phyloP scores from a whole-genome alignment of 2,888 invertebrate genomes.

The Apodemia mormo region DNA sequence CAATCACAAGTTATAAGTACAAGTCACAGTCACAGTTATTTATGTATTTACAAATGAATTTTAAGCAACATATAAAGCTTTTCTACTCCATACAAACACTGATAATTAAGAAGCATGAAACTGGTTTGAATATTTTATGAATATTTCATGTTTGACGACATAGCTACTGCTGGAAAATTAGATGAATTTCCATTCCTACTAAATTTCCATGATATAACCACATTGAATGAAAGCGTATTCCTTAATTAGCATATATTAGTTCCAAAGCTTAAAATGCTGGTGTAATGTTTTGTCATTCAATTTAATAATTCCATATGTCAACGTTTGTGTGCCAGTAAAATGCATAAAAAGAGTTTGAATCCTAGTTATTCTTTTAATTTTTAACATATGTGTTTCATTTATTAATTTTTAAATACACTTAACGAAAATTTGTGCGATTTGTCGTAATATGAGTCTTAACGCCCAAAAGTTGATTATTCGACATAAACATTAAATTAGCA shows the following conservation, averaged over 20 bases:
- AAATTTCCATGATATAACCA: slow-evolving; percentile 53
- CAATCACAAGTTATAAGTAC: no score
- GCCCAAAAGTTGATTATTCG: no score
- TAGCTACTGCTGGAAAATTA: slow-evolving; percentile 72
- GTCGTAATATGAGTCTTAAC: no score
- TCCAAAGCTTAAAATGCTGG: slow-evolving; percentile 3
- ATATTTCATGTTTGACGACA: slow-evolving; percentile 77
- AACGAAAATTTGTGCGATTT: no score
- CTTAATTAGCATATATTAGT: slow-evolving; percentile 23
- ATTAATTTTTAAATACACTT: no score
- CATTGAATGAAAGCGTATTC: slow-evolving; percentile 18
- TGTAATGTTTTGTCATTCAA: background rate
- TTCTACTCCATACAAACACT: slow-evolving; percentile 66
- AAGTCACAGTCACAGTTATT: no score
- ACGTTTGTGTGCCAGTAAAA: no score
- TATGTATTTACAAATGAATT: slow-evolving; percentile 38
- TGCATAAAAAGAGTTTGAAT: no score
- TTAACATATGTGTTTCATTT: no score
- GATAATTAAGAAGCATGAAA: slow-evolving; percentile 78
- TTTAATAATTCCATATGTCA: background rate
- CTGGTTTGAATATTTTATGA: slow-evolving; percentile 79
- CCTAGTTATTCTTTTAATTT: no score
- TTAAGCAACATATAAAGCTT: slow-evolving; percentile 54
- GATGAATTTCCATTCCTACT: slow-evolving; percentile 72
- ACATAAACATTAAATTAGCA: no score